Evolutionary conservation across 2,797 vertebrate species (phyloP).

Genomic region (Moxostoma hubbsi): DNA sequence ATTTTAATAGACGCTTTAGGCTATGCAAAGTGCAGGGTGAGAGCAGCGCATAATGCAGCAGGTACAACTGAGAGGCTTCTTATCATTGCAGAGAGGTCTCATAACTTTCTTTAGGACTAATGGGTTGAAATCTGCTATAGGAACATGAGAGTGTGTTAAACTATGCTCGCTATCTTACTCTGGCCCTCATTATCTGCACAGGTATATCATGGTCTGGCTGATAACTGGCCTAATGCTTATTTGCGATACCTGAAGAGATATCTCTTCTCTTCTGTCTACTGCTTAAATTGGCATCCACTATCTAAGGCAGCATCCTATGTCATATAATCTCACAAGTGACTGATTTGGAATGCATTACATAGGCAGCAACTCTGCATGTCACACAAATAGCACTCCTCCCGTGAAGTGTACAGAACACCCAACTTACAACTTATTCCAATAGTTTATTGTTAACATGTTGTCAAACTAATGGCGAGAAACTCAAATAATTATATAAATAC

Average conservation of each 20-base stretch:
- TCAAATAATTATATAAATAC: no score
- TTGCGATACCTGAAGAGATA: slow-evolving; percentile 68
- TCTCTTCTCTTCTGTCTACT: background rate
- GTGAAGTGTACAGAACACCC: background rate
- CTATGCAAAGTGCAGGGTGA: slow-evolving; percentile 99
- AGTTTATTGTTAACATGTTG: background rate
- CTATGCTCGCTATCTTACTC: slow-evolving; percentile 94
- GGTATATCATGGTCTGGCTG: slow-evolving; percentile 90
- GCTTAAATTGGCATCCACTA: no score
- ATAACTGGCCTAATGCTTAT: slow-evolving; percentile 83
- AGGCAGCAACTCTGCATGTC: background rate
- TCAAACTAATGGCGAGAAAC: background rate
- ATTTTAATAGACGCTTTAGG: slow-evolving; percentile 99
- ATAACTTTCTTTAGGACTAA: slow-evolving; percentile 99
- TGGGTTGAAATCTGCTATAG: slow-evolving; percentile 78
- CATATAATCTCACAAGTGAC: background rate
- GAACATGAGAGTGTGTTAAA: slow-evolving; percentile 98
- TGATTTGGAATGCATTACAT: background rate
- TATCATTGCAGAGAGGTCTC: slow-evolving; percentile 98
- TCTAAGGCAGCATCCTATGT: background rate
- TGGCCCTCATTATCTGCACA: slow-evolving; percentile 95
- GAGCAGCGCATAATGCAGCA: slow-evolving; percentile 92
- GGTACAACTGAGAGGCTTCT: slow-evolving; percentile 93
- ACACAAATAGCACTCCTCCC: background rate
- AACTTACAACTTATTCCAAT: background rate